Base-by-base conservation (phyloP, 2,797 vertebrate species). In the Pterois miles region DNA sequence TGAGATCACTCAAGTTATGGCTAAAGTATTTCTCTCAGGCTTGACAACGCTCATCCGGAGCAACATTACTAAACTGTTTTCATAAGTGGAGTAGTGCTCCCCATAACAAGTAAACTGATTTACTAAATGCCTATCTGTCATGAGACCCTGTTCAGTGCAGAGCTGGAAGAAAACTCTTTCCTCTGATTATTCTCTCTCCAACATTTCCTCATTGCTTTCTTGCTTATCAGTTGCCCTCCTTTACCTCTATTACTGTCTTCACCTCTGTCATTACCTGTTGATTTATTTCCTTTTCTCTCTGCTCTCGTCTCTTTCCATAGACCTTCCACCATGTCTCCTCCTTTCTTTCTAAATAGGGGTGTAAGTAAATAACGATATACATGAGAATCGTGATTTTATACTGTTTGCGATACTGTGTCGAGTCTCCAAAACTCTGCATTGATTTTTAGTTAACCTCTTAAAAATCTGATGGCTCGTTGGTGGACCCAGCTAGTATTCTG, bases 161-260 rank as follows among this genome's bases (percentile, higher is more conserved):
- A 53, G n/a, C 29, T 57, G 38, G 6, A 22, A 38, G 9, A n/a
- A 54, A 46, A 31, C 12, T 22, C 40, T 27, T 60, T 23, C 34
- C 46, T 62, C 54, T 20, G 18, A 46, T 46, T 63, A 46, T 38
- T 72, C 54, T 7, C 52, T 43, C 22, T 56, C 34, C 10, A 22
- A 25, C 20, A 29, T 38, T 59, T 54, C 52, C 57, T 56, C 33
- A 23, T 46, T 46, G 29, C 64, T 22, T 59, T 18, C 23, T 31
- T 57, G 36, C 27, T 79, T 57, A 79, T 78, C 60, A 38, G 34
- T 48, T 33, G n/a, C 46, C 22, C 75, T 81, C 23, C 48, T 40
- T 79, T 75, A 74, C 33, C 27, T 66, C 63, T 33, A 57, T 58
- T 46, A 74, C 43, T 63, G 22, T 70, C 60, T 54, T 76, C 60